A percentile compares a stretch with the other conserved stretches of the same genome.
These are phyloP conservation scores for Arge pagana DNA, from an alignment of 2,888 invertebrate species.

Conservation along the genomic window DNA sequence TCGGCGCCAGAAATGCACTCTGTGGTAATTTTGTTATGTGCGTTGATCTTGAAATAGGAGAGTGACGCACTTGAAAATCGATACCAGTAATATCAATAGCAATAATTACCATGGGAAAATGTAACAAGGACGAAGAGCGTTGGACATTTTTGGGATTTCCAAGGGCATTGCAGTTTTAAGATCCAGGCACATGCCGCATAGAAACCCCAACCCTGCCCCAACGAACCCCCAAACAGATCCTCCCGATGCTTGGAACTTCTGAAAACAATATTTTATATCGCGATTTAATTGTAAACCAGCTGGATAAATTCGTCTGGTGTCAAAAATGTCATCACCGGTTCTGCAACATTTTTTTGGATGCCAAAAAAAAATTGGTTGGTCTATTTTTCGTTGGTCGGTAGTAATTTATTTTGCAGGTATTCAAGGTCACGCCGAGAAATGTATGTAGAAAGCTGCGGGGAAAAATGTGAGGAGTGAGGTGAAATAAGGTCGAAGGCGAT, in stretches of 20 bases:
- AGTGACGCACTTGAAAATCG: slow-evolving; percentile 12
- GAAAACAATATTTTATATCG: background rate
- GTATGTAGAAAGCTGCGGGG: no score
- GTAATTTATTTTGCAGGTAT: no score
- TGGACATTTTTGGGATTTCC: slow-evolving; percentile 81
- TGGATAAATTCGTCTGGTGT: no score
- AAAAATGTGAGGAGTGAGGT: no score
- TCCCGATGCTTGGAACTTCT: no score
- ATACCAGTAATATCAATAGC: background rate
- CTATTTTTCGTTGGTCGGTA: no score
- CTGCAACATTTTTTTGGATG: no score
- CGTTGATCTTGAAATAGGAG: slow-evolving; percentile 25
- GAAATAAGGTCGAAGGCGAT: no score
- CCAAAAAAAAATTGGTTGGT: no score
- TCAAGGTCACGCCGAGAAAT: no score
- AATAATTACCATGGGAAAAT: slow-evolving; percentile 1
- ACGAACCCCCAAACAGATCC: slow-evolving; percentile 52
- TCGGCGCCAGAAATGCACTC: slow-evolving; percentile 2
- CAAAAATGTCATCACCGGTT: no score
- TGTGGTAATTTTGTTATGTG: background rate
- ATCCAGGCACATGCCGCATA: slow-evolving; percentile 77
- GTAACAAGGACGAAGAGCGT: slow-evolving; percentile 39
- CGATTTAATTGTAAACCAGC: no score
- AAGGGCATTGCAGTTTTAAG: slow-evolving; percentile 75
- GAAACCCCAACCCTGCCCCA: slow-evolving; percentile 79